A percentile compares a stretch with the other conserved stretches of the same genome.
phyloP scores from a whole-genome alignment of 2,113 vertebrate genomes.

The Catharus bicknelli region DNA sequence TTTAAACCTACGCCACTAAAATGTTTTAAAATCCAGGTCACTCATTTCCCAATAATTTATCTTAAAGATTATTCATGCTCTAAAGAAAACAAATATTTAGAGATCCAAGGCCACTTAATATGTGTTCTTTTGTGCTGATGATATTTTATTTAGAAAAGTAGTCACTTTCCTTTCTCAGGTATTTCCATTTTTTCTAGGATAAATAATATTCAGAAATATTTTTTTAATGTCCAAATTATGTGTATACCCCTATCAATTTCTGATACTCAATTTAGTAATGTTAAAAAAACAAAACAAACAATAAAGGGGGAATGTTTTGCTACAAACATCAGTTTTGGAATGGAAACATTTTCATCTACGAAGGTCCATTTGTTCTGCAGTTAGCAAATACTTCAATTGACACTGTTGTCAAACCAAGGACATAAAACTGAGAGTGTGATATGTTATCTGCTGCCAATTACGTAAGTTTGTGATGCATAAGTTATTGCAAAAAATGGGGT shows the following conservation, averaged over 20 bases:
- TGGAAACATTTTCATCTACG: constrained; percentile 50
- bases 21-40: background rate
- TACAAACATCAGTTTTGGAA: constrained; percentile 18
- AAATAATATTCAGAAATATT: background rate
- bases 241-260: background rate
- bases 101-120: background rate
- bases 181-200: constrained; percentile 2
- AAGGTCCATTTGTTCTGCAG: constrained; percentile 48
- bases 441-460: constrained; percentile 68
- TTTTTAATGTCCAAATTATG: background rate
- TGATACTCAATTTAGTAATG: background rate
- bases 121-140: background rate
- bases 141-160: background rate
- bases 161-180: background rate
- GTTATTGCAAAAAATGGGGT: constrained; percentile 66
- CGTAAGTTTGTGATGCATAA: constrained; percentile 65
- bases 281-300: background rate
- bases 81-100: background rate
- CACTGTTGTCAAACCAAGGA: constrained; percentile 68
- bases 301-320: background rate
- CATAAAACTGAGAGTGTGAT: constrained; percentile 63
- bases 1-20: background rate
- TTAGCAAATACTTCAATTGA: constrained; percentile 70
- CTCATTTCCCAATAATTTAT: background rate
- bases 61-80: background rate